Percentiles rank a stretch among this genome's conserved stretches.
These are phyloP conservation scores for Coturnix japonica DNA, from an alignment of 2,113 vertebrate genomes.

Conservation along the genomic window DNA sequence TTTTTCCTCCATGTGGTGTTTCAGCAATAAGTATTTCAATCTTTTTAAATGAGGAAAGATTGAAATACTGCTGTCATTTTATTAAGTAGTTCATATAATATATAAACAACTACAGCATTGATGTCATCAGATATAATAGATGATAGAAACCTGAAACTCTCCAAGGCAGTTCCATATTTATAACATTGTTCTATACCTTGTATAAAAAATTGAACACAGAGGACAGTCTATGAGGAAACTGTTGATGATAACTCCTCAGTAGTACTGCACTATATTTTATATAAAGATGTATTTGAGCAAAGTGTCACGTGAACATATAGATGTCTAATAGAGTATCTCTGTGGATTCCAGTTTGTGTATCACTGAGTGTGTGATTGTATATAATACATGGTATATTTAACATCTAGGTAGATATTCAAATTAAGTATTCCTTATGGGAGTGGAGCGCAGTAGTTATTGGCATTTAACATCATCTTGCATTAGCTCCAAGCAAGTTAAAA, in stretches of 20 bases:
- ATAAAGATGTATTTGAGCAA: not conserved
- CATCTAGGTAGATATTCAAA: not conserved
- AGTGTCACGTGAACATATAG: not conserved
- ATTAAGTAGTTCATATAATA: not conserved
- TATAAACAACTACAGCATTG: not conserved
- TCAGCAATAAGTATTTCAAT: not conserved
- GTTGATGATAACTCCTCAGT: not conserved
- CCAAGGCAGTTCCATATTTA: not conserved
- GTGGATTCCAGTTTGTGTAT: not conserved
- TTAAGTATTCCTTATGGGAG: not conserved
- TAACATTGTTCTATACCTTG: not conserved
- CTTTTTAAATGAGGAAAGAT: not conserved
- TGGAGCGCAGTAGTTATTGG: not conserved
- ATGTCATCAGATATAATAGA: not conserved
- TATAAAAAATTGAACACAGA: not conserved
- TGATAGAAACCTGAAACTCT: not conserved
- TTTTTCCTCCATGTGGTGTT: not conserved
- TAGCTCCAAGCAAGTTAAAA: not conserved
- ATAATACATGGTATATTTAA: not conserved
- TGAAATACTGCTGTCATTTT: not conserved
- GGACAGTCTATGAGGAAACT: not conserved
- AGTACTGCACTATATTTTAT: not conserved
- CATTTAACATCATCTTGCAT: not conserved
- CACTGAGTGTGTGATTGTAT: not conserved
- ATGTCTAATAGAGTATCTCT: not conserved